phyloP scores from a whole-genome alignment of 2,888 invertebrate genomes.

The Melanostoma scalare region DNA sequence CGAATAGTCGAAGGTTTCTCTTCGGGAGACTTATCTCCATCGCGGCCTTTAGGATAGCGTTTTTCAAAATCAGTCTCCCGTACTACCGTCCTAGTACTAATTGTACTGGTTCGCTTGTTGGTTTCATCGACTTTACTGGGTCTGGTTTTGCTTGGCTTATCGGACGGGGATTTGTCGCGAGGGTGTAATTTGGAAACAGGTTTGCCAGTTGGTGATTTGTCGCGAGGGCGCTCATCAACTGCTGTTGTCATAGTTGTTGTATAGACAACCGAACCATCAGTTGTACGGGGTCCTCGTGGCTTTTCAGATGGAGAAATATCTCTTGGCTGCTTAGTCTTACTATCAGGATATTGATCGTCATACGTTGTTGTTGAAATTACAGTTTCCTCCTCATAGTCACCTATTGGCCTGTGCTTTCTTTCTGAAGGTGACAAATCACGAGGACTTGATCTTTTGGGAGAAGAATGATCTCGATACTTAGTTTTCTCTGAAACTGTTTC shows the following conservation, averaged over 20 bases:
- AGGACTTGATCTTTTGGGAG: not conserved
- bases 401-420: not conserved
- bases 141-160: constrained; percentile 22
- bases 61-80: constrained; percentile 58
- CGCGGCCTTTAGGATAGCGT: constrained; percentile 49
- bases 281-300: not conserved
- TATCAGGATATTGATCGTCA: not conserved
- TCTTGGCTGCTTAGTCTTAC: not conserved
- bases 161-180: constrained; percentile 1
- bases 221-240: constrained; percentile 21
- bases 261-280: constrained; percentile 20
- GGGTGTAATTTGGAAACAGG: constrained; percentile 1
- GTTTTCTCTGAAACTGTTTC: constrained; percentile 11
- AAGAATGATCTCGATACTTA: not conserved
- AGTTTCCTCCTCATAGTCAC: constrained; percentile 2
- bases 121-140: constrained; percentile 36
- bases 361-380: not conserved
- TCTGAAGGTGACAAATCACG: constrained; percentile 20
- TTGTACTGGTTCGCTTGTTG: constrained; percentile 22
- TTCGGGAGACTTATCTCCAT: constrained; percentile 39
- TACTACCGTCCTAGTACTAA: not conserved
- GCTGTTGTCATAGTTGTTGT: constrained; percentile 17
- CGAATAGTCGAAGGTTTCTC: constrained; percentile 40
- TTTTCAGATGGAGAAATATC: constrained; percentile 15
- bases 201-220: constrained; percentile 25